A percentile compares a stretch with the other conserved stretches of the same genome.
Conservation (phyloP, 1,140 invertebrate genomes). For the Lepidostoma basale region DNA sequence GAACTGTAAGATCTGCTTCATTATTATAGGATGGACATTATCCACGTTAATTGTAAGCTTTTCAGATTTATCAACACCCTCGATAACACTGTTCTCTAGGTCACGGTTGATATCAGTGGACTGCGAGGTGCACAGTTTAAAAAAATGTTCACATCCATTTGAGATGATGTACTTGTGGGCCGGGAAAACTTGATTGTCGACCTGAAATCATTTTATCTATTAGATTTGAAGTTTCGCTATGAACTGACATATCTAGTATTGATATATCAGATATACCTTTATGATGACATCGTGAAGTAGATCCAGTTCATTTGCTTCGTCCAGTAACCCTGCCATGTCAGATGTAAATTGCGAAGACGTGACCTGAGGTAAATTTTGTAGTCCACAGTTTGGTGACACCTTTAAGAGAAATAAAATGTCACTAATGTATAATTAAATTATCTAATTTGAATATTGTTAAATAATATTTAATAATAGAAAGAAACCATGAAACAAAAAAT, state of each 20-base stretch:
- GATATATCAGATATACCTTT: conserved; percentile 51
- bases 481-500: too few species aligned
- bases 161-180: conserved; percentile 76
- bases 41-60: conserved; percentile 55
- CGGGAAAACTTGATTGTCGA: conserved; percentile 61
- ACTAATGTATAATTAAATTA: background rate
- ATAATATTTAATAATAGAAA: too few species aligned
- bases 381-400: conserved; percentile 60
- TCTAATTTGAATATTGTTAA: too few species aligned
- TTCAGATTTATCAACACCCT: conserved; percentile 39
- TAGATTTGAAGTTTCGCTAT: too few species aligned
- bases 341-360: conserved; percentile 55
- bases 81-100: conserved; percentile 9
- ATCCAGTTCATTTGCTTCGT: conserved; percentile 66
- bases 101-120: conserved; percentile 19
- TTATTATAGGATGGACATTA: conserved; percentile 65
- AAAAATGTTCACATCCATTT: conserved; percentile 60
- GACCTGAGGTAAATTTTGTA: conserved; percentile 58
- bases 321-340: conserved; percentile 63
- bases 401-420: conserved; percentile 48
- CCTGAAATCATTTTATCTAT: conserved; percentile 51
- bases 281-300: conserved; percentile 72
- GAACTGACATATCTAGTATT: background rate
- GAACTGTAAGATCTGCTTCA: conserved; percentile 68
- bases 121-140: conserved; percentile 53